Conservation (phyloP, 2,888 invertebrate species). For the Amitus sp. region DNA sequence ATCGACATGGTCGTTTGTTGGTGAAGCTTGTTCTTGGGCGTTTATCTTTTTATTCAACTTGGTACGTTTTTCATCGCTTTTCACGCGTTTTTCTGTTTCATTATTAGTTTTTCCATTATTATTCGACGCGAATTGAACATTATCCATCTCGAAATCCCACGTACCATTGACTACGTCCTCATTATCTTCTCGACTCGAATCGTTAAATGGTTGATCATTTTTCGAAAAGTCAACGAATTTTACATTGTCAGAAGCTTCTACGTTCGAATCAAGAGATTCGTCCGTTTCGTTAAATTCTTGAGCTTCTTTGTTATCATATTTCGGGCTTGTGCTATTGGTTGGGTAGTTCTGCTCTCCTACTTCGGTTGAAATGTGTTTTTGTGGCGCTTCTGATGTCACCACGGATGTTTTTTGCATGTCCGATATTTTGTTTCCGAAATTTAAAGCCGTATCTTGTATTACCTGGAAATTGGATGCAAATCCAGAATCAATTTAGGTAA, state of each 20-base stretch:
- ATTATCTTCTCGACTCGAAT: background rate
- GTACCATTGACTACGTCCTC: too few relatives aligned
- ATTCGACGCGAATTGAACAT: too few relatives aligned
- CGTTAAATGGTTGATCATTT: slow-evolving; percentile 12
- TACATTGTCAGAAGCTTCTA: slow-evolving; percentile 50
- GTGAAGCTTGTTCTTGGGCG: slow-evolving; percentile 46
- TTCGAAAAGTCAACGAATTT: slow-evolving; percentile 31
- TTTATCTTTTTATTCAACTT: slow-evolving; percentile 45
- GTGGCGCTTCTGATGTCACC: slow-evolving; percentile 27
- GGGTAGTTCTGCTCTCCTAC: slow-evolving; percentile 56
- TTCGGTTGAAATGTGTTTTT: slow-evolving; percentile 52
- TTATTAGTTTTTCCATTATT: too few relatives aligned
- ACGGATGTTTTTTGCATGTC: slow-evolving; percentile 7
- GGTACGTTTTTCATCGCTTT: slow-evolving; percentile 37
- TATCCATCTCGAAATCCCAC: slow-evolving; percentile 11
- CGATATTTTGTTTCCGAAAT: slow-evolving; percentile 31
- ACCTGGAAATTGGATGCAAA: slow-evolving; percentile 18
- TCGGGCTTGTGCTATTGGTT: slow-evolving; percentile 45
- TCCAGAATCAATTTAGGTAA: too few relatives aligned
- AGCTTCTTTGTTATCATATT: slow-evolving; percentile 42
- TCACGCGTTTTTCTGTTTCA: slow-evolving; percentile 24
- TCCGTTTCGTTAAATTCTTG: slow-evolving; percentile 27
- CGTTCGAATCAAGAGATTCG: slow-evolving; percentile 46
- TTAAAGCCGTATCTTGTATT: slow-evolving; percentile 37
- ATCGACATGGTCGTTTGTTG: slow-evolving; percentile 30